A percentile compares a stretch with the other conserved stretches of the same genome.
Evolutionary conservation across 2,888 invertebrate genomes (phyloP).

Genomic region (Ellobium chinense): DNA sequence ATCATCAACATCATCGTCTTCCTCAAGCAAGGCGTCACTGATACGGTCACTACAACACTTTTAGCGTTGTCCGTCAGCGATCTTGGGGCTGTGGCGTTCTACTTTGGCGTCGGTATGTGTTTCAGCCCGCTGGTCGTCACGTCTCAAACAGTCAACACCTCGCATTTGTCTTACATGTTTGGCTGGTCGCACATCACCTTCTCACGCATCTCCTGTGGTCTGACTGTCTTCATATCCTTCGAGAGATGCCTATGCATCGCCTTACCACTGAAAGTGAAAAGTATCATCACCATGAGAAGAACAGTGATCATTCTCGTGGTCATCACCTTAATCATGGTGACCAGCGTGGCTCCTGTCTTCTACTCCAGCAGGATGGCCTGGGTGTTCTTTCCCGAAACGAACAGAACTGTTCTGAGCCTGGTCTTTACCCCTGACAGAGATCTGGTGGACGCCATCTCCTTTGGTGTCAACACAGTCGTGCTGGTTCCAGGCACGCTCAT

Average conservation of each 20-base stretch:
- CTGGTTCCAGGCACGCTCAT: background rate
- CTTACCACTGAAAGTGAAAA: no score
- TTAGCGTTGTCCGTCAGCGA: no score
- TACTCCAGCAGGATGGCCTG: conserved; percentile 1
- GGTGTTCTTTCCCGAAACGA: background rate
- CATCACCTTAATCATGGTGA: background rate
- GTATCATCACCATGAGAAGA: no score
- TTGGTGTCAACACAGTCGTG: background rate
- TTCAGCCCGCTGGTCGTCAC: background rate
- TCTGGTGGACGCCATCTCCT: background rate
- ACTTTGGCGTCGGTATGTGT: background rate
- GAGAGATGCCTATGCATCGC: no score
- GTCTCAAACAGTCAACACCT: background rate
- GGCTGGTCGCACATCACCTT: background rate
- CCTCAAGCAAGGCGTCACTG: no score
- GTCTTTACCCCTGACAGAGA: background rate
- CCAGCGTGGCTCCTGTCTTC: background rate
- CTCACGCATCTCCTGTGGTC: no score
- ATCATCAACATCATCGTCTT: no score
- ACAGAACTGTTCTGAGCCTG: background rate
- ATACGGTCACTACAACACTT: no score
- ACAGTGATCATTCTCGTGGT: no score
- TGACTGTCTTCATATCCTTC: no score
- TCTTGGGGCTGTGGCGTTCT: background rate
- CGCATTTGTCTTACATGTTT: background rate